Evolutionary conservation across 2,888 invertebrate species (phyloP), one percentile per base, ranked within the genome.

Genomic region (Hirtodrosophila histrioides): DNA sequence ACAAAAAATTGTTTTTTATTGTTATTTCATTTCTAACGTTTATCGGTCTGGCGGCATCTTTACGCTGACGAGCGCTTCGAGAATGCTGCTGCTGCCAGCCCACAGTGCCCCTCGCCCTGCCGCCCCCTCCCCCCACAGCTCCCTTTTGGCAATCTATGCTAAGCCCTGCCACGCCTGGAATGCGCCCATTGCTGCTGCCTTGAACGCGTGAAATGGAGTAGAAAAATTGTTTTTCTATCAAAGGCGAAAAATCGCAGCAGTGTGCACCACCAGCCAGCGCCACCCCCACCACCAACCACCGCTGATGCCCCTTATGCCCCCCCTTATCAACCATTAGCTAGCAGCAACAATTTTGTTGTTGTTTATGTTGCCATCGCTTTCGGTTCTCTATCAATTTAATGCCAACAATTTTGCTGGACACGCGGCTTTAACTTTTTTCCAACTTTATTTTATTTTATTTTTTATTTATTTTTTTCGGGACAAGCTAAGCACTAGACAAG

Each of bases 141-240:
- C 35, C 27, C 17, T 12, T 24, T 12, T 11, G 17, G 35, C 39
- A 46, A 39, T 41, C 43, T 55, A 50, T 58, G 51, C 33, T 56
- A 57, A 57, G 65, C 69, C 49, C 69, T 44, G 58, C 46, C 41
- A 43, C 31, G 58, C 46, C 51, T 50, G n/a, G 24, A 24, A 17
- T 37, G 49, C 58, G 58, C 53, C 46, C 53, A 60, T 55, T 45
- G 60, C 33, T 49, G 65, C 65, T 80, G 77, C 88, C 86, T 88
- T 86, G 81, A 88, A 86, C 70, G 76, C 76, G 77, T 76, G 88
- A 85, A 87, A 87, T 88, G 86, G 88, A 88, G 87, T 88, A 84
- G 87, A 87, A 87, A 88, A 88, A 86, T 88, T 75, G 83, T 83
- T 86, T 88, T 86, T 83, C 85, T 81, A 86, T 86, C 88, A 86